Base-by-base conservation (phyloP, 2,888 invertebrate genomes). In the Buathra laborator region DNA sequence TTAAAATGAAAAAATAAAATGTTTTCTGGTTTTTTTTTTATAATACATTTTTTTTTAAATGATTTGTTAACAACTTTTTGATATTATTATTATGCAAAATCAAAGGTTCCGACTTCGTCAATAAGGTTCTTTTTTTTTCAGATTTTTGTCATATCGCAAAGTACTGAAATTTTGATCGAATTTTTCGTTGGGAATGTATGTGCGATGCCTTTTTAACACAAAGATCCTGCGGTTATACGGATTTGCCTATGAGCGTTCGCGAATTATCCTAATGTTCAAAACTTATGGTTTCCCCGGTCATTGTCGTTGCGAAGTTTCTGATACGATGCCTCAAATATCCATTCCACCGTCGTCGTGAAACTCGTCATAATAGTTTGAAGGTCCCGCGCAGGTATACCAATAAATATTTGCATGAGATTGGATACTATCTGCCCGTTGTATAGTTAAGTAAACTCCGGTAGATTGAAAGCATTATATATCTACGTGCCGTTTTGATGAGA, bases 401-500 rank as follows among this genome's bases (percentile, higher is more conserved):
- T 74, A 51, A 74, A 84, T 67, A 81, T 81, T 81, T 72, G 74
- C 81, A 78, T 84, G 78, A 70, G 59, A 51, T 72, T 32, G 67
- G 46, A 75, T 46, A 51, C 10, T 43, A 12, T 12, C 37, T 75
- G 32, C 16, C 12, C 16, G 37, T 37, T 37, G 37, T 37, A 10
- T 59, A 32, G 48, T 16, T 32, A 9, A 32, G 4, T 19, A 64
- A 29, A 64, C 48, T 48, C 19, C 0, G 64, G 29, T 10, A 64
- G 48, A 59, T 72, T 72, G 29, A 78, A 67, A 44, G 56, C 51
- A 24, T 68, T 12, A 48, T 3, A 51, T 12, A 66, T 32, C 64
- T n/a, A 7, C 68, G 19, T 19, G 32, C 51, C 46, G 24, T 9
- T 9, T n/a, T 24, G 9, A n/a, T 64, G 24, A 64, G 37, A 56